Percentiles rank a stretch among this genome's conserved stretches.
Conservation (phyloP, 2,797 vertebrate species). For the Chiroxiphia lanceolata region DNA sequence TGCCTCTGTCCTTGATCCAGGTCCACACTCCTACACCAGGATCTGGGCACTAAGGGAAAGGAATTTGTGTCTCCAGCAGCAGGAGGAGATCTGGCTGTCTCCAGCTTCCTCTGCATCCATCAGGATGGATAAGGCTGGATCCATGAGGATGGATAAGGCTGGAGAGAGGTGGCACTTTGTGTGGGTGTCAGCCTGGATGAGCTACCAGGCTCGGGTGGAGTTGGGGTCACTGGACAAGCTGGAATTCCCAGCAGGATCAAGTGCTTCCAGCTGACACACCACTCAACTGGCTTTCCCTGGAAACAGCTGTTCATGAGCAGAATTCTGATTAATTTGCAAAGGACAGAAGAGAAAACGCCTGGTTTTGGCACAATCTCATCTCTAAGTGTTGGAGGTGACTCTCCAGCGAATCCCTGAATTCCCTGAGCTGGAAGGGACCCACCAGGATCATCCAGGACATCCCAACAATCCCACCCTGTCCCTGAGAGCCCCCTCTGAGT, state of each 20-base stretch:
- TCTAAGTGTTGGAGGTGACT: too few species aligned
- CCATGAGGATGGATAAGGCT: background rate
- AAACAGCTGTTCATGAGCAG: background rate
- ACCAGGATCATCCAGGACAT: background rate
- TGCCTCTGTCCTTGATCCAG: background rate
- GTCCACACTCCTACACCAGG: fast-evolving
- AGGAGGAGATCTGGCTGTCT: fast-evolving
- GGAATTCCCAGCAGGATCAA: background rate
- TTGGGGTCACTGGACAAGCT: background rate
- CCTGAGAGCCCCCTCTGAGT: background rate
- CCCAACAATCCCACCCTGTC: background rate
- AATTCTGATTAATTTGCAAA: background rate
- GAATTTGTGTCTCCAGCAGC: background rate
- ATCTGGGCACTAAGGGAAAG: fast-evolving
- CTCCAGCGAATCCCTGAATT: background rate
- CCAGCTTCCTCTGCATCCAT: background rate
- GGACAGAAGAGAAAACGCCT: background rate
- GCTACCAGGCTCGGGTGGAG: background rate
- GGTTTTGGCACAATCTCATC: background rate
- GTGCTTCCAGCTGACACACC: background rate
- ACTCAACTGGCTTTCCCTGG: background rate
- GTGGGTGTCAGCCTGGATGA: background rate
- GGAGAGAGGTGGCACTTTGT: background rate
- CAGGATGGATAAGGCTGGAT: background rate
- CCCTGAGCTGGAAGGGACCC: too few species aligned